Base-by-base conservation (phyloP, 2,797 vertebrate species). In the Sus cebifrons region DNA sequence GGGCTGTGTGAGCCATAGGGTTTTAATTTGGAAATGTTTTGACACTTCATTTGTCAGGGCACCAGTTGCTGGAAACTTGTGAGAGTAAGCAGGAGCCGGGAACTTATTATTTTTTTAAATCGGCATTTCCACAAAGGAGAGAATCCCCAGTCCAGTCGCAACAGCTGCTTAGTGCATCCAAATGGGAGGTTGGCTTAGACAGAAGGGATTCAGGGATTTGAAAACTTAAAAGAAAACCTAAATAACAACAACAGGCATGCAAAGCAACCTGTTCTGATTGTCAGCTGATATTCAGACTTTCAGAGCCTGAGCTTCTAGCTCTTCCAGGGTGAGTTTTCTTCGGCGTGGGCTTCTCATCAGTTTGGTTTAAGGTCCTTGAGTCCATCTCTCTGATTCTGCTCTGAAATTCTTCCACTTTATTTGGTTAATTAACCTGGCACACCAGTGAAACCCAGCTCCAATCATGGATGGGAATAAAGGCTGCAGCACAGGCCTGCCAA, bases 11-110 rank as follows among this genome's bases (percentile, higher is more conserved):
- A 96, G 86, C 94, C 13, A 5, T 82, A 82, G 96, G 81, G 75
- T 89, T 97, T 97, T 97, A 94, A 98, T 98, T 95, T 96, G 95
- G 94, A 97, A 97, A 97, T 98, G 97, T 98, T 98, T 98, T 97
- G 98, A 97, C 97, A 97, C 96, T 97, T 97, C 86, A 49, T 97
- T 98, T 96, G 94, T 98, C 94, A 97, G 95, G 95, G 96, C 96
- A 97, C 94, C 68, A 32, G 96, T 98, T 96, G 96, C 97, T 91
- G 77, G 91, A 94, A 96, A 95, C 91, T 95, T 93, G 73, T 86
- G 93, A 96, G 95, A 93, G 70, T 86, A 82, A 95, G 98, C 89
- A 86, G 93, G 96, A 96, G 94, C 95, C 0, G 9, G 68, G 94
- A 97, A 90, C 78, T 95, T 95, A 65, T 86, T 94, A 82, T 77